phyloP scores from a whole-genome alignment of 2,797 vertebrate genomes.

The Sternotherus odoratus region DNA sequence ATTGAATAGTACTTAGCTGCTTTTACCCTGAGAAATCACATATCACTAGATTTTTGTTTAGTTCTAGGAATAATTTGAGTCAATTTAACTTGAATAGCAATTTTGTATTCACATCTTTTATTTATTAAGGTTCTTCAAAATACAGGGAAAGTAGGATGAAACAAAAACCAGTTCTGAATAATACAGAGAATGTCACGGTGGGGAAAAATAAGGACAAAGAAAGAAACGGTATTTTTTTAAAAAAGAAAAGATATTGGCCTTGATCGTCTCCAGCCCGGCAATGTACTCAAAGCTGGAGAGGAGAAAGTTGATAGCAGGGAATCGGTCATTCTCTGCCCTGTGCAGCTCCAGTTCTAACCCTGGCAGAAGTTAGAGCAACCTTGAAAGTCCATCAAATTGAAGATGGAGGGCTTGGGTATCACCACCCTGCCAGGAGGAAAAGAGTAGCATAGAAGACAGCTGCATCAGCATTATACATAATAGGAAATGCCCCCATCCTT shows the following conservation, averaged over 20 bases:
- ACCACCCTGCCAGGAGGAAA: fast-evolving
- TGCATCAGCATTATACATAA: not conserved
- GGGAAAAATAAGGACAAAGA: constrained; percentile 47
- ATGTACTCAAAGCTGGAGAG: not conserved
- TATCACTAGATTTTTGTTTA: constrained; percentile 77
- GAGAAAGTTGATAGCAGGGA: constrained; percentile 44
- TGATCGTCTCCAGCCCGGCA: not conserved
- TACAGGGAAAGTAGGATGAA: constrained; percentile 60
- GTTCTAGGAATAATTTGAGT: constrained; percentile 77
- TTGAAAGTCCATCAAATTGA: not conserved
- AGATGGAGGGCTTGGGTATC: not conserved
- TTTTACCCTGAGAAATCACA: constrained; percentile 73
- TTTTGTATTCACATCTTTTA: constrained; percentile 80
- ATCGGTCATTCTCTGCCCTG: not conserved
- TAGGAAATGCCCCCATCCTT: not conserved
- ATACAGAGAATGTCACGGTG: constrained; percentile 45
- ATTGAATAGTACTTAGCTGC: constrained; percentile 71
- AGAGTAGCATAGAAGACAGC: not conserved
- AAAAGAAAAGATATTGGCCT: constrained; percentile 1
- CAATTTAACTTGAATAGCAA: constrained; percentile 79
- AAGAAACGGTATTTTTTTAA: constrained; percentile 4
- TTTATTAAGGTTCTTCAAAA: constrained; percentile 77
- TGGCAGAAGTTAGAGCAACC: not conserved
- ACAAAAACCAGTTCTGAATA: constrained; percentile 54
- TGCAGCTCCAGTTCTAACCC: not conserved